A percentile compares a stretch with the other conserved stretches of the same genome.
These are phyloP conservation scores for Ptychochromis oligacanthus DNA, from an alignment of 2,113 vertebrate genomes.

Conservation along the genomic window DNA sequence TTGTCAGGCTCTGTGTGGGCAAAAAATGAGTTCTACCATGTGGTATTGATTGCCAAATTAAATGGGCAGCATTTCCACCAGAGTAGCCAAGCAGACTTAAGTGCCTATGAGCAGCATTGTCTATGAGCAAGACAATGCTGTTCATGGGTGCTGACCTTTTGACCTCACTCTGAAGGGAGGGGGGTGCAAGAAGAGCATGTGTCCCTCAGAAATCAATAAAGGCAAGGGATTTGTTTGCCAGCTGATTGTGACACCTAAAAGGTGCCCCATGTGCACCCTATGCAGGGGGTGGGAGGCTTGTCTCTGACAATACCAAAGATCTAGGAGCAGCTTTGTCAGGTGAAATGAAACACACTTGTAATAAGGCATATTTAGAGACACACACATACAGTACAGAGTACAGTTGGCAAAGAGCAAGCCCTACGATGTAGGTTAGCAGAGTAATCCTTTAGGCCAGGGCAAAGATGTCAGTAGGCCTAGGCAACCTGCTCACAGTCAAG, in stretches of 20 bases:
- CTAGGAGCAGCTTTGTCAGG: conserved; percentile 3
- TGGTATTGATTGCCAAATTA: conserved; percentile 27
- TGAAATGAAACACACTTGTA: background rate
- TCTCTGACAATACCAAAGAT: background rate
- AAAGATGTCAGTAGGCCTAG: conserved; percentile 73
- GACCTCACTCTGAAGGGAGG: conserved; percentile 9
- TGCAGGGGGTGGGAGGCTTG: background rate
- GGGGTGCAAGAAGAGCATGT: background rate
- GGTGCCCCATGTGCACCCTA: background rate
- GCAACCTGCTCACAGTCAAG: conserved; percentile 28
- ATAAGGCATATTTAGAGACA: background rate
- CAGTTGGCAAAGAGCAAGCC: conserved; percentile 46
- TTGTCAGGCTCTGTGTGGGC: background rate
- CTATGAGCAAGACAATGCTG: background rate
- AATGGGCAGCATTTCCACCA: background rate
- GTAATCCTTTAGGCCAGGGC: conserved; percentile 73
- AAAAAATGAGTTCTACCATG: background rate
- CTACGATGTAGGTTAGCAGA: conserved; percentile 75
- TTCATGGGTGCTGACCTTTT: conserved; percentile 13
- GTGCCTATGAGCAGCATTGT: too few relatives aligned
- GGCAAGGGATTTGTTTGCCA: background rate
- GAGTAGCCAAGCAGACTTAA: background rate
- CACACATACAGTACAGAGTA: background rate
- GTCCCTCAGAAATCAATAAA: conserved; percentile 42
- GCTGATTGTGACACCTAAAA: conserved; percentile 5